Conservation (phyloP, 2,797 vertebrate species). For the Aselliscus stoliczkanus region DNA sequence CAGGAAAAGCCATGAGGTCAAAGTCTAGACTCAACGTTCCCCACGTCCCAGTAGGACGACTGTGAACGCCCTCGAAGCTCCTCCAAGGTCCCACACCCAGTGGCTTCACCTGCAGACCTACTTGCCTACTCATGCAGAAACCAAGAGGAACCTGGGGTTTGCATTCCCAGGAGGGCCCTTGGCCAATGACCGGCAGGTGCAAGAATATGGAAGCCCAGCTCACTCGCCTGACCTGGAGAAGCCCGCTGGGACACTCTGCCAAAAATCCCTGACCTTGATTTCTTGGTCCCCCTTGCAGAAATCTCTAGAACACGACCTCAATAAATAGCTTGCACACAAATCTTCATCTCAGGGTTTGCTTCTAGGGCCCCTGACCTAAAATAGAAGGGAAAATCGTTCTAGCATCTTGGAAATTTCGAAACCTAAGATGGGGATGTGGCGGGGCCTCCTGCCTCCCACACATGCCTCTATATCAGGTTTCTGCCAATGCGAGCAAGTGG, state of each 20-base stretch:
- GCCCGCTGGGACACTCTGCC: not conserved
- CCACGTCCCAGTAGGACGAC: too few species aligned
- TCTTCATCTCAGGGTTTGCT: not conserved
- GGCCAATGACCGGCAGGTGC: fast-evolving
- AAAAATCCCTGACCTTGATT: not conserved
- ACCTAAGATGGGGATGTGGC: fast-evolving
- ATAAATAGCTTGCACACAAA: not conserved
- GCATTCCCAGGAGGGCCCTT: not conserved
- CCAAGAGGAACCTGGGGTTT: not conserved
- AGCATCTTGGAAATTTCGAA: not conserved
- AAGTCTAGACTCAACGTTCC: not conserved
- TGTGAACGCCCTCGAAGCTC: fast-evolving
- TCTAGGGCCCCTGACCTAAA: not conserved
- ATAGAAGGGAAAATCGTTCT: not conserved
- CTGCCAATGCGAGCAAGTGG: not conserved
- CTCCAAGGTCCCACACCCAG: not conserved
- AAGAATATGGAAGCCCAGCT: not conserved
- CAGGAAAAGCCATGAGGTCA: not conserved
- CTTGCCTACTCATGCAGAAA: not conserved
- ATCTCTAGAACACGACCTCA: fast-evolving
- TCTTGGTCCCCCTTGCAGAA: not conserved
- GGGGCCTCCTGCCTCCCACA: not conserved
- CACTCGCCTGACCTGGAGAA: not conserved
- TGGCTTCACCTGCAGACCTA: not conserved
- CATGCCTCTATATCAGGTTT: not conserved